Percentiles rank a stretch among this genome's conserved stretches.
Conservation (phyloP, 2,888 invertebrate genomes). For the Drosophila borealis region DNA sequence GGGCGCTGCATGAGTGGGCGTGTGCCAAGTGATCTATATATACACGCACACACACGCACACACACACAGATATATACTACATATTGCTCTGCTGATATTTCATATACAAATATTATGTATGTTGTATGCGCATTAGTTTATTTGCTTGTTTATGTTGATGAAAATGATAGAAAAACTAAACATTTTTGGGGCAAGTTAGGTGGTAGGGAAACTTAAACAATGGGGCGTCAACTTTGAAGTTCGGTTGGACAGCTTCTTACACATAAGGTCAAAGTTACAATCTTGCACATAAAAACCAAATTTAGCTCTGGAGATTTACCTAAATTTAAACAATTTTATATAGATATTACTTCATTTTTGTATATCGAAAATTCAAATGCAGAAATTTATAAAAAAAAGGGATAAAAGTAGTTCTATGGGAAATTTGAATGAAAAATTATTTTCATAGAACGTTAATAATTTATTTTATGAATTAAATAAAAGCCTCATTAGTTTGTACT, state of each 20-base stretch:
- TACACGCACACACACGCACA: constrained; percentile 14
- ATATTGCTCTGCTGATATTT: constrained; percentile 60
- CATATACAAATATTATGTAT: constrained; percentile 66
- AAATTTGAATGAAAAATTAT: no score
- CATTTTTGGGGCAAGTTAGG: constrained; percentile 18
- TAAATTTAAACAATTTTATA: background rate
- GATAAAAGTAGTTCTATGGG: no score
- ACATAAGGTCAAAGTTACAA: constrained; percentile 57
- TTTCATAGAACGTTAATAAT: no score
- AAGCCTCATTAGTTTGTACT: no score
- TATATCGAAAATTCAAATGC: no score
- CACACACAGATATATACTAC: constrained; percentile 10
- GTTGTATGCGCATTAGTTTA: constrained; percentile 61
- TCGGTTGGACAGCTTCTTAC: constrained; percentile 11
- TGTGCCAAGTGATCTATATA: constrained; percentile 34
- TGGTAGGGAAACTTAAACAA: constrained; percentile 26
- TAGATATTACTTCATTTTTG: background rate
- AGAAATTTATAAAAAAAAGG: no score
- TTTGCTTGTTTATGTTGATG: constrained; percentile 66
- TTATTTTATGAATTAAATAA: no score
- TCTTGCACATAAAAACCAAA: constrained; percentile 7
- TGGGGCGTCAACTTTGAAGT: constrained; percentile 50
- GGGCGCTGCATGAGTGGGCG: constrained; percentile 50
- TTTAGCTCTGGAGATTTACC: background rate
- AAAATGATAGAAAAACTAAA: constrained; percentile 23